Evolutionary conservation across 1,140 invertebrate species (phyloP).

Genomic region (Drosophila melanica): DNA sequence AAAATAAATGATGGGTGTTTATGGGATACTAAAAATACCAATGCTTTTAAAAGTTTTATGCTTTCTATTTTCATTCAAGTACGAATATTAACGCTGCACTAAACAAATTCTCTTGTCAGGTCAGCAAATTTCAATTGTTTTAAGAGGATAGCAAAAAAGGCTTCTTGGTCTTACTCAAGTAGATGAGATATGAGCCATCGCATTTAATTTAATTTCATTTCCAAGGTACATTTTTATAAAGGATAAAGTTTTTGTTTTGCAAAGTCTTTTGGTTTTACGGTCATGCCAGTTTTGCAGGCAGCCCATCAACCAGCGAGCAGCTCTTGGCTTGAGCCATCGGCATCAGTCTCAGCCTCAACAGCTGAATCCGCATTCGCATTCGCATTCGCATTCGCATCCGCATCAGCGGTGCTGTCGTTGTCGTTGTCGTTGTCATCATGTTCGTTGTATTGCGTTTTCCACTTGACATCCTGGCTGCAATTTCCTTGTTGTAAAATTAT

Average conservation of each 20-base stretch:
- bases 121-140: constrained; percentile 11
- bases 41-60: background rate
- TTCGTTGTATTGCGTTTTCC: constrained; percentile 72
- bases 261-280: constrained; percentile 20
- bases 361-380: constrained; percentile 20
- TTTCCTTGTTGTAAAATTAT: constrained; percentile 77
- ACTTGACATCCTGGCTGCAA: constrained; percentile 77
- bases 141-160: background rate
- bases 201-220: constrained; percentile 74
- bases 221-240: constrained; percentile 50
- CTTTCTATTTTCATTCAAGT: background rate
- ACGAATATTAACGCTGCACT: constrained; percentile 15
- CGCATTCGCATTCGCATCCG: constrained; percentile 16
- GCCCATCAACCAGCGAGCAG: constrained; percentile 30
- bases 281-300: constrained; percentile 24
- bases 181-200: constrained; percentile 47
- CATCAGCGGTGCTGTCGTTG: constrained; percentile 33
- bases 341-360: constrained; percentile 18
- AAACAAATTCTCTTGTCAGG: background rate
- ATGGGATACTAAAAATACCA: background rate
- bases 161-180: constrained; percentile 15
- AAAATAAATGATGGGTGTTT: background rate
- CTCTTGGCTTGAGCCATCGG: constrained; percentile 10
- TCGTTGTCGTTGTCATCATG: constrained; percentile 50
- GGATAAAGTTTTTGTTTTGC: constrained; percentile 29